Evolutionary conservation across 2,888 invertebrate genomes (phyloP).

Genomic region (Strigamia transsilvanica): DNA sequence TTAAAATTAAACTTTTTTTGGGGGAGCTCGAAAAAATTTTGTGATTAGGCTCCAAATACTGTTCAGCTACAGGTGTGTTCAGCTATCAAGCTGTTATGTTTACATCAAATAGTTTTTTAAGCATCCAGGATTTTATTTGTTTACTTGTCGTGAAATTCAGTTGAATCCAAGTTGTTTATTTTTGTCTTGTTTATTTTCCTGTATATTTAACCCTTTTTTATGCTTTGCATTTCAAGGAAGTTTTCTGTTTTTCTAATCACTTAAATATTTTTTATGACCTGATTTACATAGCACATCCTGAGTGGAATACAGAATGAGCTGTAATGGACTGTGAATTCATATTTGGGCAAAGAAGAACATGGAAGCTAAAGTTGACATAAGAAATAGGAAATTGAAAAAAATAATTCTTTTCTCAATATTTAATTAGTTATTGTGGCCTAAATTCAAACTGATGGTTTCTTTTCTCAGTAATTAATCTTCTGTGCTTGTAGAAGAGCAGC

Average conservation of each 20-base stretch:
- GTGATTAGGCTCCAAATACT: too few relatives aligned
- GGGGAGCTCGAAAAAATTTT: too few relatives aligned
- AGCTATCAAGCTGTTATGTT: too few relatives aligned
- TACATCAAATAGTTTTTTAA: too few relatives aligned
- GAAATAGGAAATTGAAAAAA: neutral
- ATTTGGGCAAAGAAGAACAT: neutral
- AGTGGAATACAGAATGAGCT: neutral
- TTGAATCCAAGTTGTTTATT: too few relatives aligned
- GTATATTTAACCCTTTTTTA: neutral
- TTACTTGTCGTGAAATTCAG: too few relatives aligned
- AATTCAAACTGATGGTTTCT: neutral
- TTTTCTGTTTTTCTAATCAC: conserved; percentile 10
- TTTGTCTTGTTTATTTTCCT: neutral
- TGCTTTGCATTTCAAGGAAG: neutral
- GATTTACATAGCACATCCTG: neutral
- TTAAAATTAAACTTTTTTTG: too few relatives aligned
- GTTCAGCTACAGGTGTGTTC: too few relatives aligned
- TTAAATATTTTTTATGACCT: neutral
- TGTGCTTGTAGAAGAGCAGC: neutral
- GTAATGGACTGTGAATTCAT: neutral
- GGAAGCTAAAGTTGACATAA: neutral
- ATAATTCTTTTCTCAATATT: neutral
- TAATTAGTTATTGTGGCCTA: neutral
- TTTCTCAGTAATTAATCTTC: neutral
- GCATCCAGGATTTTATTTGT: too few relatives aligned